A percentile compares a stretch with the other conserved stretches of the same genome.
phyloP scores from a whole-genome alignment of 2,888 invertebrate genomes.

The Leucoptera coffeella region DNA sequence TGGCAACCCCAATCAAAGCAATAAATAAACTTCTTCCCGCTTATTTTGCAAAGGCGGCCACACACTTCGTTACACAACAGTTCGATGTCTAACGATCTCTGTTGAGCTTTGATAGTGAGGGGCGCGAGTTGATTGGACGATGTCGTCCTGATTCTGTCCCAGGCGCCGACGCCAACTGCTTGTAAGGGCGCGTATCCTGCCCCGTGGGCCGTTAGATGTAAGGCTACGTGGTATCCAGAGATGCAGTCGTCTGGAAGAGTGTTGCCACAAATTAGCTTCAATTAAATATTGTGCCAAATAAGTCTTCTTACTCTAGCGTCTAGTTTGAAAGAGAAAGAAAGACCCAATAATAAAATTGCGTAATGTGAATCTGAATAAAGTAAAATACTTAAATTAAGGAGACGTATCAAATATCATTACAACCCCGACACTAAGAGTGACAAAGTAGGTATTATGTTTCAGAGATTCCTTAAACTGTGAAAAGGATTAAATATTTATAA shows the following conservation, averaged over 20 bases:
- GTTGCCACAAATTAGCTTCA: too few species aligned
- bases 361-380: too few species aligned
- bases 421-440: too few species aligned
- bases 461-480: too few species aligned
- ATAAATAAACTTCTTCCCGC: constrained; percentile 40
- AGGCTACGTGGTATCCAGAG: constrained; percentile 64
- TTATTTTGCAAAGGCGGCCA: constrained; percentile 31
- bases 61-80: constrained; percentile 45
- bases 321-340: too few species aligned
- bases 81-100: constrained; percentile 41
- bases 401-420: too few species aligned
- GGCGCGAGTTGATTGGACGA: constrained; percentile 8
- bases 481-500: too few species aligned
- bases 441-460: too few species aligned
- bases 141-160: constrained; percentile 19
- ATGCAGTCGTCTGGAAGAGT: constrained; percentile 67
- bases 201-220: constrained; percentile 67
- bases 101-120: constrained; percentile 28
- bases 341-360: not conserved
- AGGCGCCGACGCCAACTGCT: constrained; percentile 49
- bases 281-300: constrained; percentile 4
- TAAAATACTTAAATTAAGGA: too few species aligned
- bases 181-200: constrained; percentile 62
- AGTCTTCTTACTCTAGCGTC: too few species aligned
- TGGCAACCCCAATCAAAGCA: constrained; percentile 52